These are phyloP conservation scores for Dusona sp. DNA, from an alignment of 2,888 invertebrate genomes.

Conservation along the genomic window DNA sequence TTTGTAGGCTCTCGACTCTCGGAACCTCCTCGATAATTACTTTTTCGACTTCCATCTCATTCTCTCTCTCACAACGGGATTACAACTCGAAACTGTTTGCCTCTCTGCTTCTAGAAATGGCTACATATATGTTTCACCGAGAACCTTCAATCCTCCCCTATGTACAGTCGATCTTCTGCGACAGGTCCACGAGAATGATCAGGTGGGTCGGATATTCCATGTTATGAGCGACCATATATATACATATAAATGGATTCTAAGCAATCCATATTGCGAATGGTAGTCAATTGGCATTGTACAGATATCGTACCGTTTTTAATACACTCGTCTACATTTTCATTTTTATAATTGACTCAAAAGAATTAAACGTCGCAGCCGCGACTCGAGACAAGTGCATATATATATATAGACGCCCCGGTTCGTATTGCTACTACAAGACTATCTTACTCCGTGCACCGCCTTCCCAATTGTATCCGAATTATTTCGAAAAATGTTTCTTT, in stretches of 20 bases:
- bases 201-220: slow-evolving; percentile 43
- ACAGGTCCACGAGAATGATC: slow-evolving; percentile 49
- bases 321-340: not conserved
- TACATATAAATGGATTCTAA: not conserved
- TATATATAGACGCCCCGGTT: too few species aligned
- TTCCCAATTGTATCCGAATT: too few species aligned
- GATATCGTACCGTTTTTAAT: not conserved
- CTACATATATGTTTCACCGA: not conserved
- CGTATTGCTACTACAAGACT: too few species aligned
- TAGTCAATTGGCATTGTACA: not conserved
- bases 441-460: too few species aligned
- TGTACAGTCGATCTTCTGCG: not conserved
- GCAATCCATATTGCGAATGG: not conserved
- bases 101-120: not conserved
- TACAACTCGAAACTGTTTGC: not conserved
- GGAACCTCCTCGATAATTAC: slow-evolving; percentile 71
- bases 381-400: too few species aligned
- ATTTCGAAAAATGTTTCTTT: too few species aligned
- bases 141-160: not conserved
- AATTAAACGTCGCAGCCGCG: too few species aligned
- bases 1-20: slow-evolving; percentile 55
- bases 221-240: not conserved
- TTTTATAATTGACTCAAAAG: not conserved
- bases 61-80: slow-evolving; percentile 44
- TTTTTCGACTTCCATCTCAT: slow-evolving; percentile 64